Conservation (phyloP, 2,113 vertebrate genomes). For the Prionailurus viverrinus region DNA sequence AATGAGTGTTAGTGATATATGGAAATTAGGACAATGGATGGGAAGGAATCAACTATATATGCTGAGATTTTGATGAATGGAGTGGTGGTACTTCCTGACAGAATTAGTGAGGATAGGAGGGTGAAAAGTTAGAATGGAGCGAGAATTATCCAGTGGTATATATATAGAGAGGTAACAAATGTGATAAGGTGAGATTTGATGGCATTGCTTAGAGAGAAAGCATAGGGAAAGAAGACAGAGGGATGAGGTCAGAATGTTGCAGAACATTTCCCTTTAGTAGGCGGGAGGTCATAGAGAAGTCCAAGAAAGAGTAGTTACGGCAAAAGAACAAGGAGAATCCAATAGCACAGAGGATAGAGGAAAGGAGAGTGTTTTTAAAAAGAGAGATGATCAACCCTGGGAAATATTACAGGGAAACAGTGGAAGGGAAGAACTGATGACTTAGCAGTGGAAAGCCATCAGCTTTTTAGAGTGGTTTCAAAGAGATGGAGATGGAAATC, state of each 20-base stretch:
- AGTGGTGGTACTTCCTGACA: not conserved
- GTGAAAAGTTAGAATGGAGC: not conserved
- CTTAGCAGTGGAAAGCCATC: not conserved
- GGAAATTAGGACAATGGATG: not conserved
- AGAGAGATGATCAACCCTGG: not conserved
- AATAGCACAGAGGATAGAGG: not conserved
- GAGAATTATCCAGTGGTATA: not conserved
- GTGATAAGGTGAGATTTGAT: not conserved
- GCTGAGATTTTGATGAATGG: not conserved
- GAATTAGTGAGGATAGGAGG: not conserved
- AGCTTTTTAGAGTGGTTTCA: slow-evolving; percentile 18
- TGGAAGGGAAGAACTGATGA: not conserved
- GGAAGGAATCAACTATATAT: not conserved
- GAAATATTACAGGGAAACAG: not conserved
- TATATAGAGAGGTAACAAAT: not conserved
- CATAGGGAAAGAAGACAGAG: not conserved
- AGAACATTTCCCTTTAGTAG: not conserved
- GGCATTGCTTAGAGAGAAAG: not conserved
- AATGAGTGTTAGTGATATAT: not conserved
- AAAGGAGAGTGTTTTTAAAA: not conserved
- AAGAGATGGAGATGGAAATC: not conserved
- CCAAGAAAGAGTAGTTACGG: not conserved
- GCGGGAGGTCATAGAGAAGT: not conserved
- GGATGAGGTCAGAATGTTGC: not conserved
- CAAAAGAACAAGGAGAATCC: not conserved